phyloP scores from a whole-genome alignment of 2,797 vertebrate genomes.

The Pteropus rufus region DNA sequence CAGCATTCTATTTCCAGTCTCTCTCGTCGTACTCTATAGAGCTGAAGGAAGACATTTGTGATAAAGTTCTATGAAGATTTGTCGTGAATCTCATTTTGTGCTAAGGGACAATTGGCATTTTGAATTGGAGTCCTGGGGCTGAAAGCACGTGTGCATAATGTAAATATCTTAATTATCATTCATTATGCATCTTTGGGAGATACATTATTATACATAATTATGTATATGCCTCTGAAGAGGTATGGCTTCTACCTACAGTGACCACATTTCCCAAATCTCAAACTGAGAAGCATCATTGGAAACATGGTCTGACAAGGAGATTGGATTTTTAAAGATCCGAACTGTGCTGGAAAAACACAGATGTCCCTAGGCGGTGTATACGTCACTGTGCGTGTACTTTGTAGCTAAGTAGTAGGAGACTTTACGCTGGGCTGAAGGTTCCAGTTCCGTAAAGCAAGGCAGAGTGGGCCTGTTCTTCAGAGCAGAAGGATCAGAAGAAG shows the following conservation, averaged over 20 bases:
- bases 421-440: not conserved
- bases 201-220: slow-evolving; percentile 61
- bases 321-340: slow-evolving; percentile 6
- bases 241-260: slow-evolving; percentile 31
- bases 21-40: not conserved
- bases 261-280: slow-evolving; percentile 28
- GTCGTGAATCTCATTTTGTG: slow-evolving; percentile 44
- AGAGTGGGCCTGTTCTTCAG: not conserved
- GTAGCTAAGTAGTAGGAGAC: not conserved
- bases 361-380: not conserved
- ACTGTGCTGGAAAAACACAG: not conserved
- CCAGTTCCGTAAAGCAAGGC: not conserved
- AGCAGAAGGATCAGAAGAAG: not conserved
- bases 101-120: slow-evolving; percentile 53
- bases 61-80: slow-evolving; percentile 22
- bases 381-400: not conserved
- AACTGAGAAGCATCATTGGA: slow-evolving; percentile 16
- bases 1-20: not conserved
- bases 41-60: not conserved
- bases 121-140: slow-evolving; percentile 51
- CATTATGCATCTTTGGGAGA: slow-evolving; percentile 37
- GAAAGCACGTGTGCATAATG: slow-evolving; percentile 30
- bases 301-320: not conserved
- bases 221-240: slow-evolving; percentile 34
- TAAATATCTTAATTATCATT: slow-evolving; percentile 68